Percentiles rank a stretch among this genome's conserved stretches.
Conservation (phyloP, 2,797 vertebrate genomes). For the Ctenopoma multispine region DNA sequence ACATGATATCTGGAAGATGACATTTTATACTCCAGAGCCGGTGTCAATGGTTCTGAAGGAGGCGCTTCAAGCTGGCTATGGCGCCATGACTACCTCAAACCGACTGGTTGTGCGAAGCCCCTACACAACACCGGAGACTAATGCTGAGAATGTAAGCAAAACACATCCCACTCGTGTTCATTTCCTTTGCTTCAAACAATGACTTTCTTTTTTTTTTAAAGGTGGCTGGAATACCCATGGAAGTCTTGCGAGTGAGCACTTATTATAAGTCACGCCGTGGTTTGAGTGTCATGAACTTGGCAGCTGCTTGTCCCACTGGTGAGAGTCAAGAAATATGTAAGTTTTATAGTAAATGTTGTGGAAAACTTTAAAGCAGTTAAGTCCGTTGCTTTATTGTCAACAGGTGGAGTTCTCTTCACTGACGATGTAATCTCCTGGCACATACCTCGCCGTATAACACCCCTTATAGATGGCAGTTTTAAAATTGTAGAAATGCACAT, state of each 20-base stretch:
- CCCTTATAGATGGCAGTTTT: conserved; percentile 64
- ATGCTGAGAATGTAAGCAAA: conserved; percentile 73
- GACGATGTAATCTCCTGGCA: conserved; percentile 86
- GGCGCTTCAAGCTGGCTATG: conserved; percentile 83
- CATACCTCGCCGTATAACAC: conserved; percentile 82
- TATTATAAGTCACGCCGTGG: conserved; percentile 81
- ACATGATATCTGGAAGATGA: conserved; percentile 83
- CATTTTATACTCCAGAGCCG: conserved; percentile 83
- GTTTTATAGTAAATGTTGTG: accelerated
- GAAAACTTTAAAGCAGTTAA: not conserved
- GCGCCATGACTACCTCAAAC: conserved; percentile 72
- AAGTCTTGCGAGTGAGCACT: conserved; percentile 80
- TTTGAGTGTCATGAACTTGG: conserved; percentile 80
- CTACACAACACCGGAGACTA: conserved; percentile 78
- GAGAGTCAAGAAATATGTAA: accelerated
- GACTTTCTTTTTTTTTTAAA: conserved; percentile 32
- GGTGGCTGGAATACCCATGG: conserved; percentile 85
- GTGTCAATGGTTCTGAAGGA: conserved; percentile 79
- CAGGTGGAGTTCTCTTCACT: conserved; percentile 84
- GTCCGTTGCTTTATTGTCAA: not conserved
- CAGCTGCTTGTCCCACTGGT: conserved; percentile 85
- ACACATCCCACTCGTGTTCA: accelerated
- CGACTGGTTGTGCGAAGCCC: conserved; percentile 85
- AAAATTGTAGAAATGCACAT: conserved; percentile 79
- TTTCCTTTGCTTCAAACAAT: not conserved